These are phyloP conservation scores for Channa striata DNA, from an alignment of 2,797 vertebrate species.

Conservation along the genomic window DNA sequence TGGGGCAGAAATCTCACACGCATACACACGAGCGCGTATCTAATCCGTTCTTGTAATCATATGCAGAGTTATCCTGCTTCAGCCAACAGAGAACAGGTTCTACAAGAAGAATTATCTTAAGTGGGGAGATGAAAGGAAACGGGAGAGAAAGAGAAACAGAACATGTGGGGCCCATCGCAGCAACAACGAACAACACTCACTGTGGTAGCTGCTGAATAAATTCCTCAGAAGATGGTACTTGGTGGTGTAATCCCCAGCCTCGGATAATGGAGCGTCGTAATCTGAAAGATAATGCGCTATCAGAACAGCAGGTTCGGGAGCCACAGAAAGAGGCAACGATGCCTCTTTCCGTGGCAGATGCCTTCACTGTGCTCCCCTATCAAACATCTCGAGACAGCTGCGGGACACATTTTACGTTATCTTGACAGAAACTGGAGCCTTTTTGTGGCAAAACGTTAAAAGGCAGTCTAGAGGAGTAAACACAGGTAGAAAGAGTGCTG, in stretches of 20 bases:
- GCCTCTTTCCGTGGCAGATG: constrained; percentile 64
- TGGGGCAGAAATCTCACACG: constrained; percentile 28
- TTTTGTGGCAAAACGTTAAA: constrained; percentile 44
- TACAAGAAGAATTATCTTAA: constrained; percentile 64
- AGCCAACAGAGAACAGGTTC: constrained; percentile 59
- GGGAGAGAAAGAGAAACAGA: constrained; percentile 39
- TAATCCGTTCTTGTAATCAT: constrained; percentile 59
- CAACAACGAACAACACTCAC: constrained; percentile 80
- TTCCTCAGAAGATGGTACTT: constrained; percentile 91
- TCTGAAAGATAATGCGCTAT: constrained; percentile 87
- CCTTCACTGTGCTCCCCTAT: constrained; percentile 65
- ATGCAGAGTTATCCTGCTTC: constrained; percentile 64
- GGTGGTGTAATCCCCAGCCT: constrained; percentile 93
- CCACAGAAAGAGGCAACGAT: constrained; percentile 55
- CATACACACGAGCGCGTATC: constrained; percentile 24
- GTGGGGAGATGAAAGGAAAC: constrained; percentile 49
- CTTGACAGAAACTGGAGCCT: constrained; percentile 63
- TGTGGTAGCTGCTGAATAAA: constrained; percentile 85
- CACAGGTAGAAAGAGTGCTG: constrained; percentile 29
- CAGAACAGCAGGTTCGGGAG: constrained; percentile 72
- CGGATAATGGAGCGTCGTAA: constrained; percentile 94
- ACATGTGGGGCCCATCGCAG: constrained; percentile 38
- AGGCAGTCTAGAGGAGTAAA: constrained; percentile 47
- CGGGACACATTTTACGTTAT: constrained; percentile 69
- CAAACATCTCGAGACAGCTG: constrained; percentile 72